These are phyloP conservation scores for Eupithecia vulgata DNA, from an alignment of 2,888 invertebrate species.

Conservation along the genomic window DNA sequence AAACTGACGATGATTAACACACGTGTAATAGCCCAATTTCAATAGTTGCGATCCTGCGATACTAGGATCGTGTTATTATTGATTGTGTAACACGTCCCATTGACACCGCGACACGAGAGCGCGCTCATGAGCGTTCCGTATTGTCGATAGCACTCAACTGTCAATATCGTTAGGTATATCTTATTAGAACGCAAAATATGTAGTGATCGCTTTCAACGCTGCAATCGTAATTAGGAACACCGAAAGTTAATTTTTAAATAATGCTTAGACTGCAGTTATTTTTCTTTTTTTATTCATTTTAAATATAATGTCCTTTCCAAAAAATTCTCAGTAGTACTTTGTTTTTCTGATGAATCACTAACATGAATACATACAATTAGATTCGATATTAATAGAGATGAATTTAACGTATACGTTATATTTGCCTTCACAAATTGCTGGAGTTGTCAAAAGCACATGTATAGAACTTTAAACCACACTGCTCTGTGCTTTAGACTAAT, in stretches of 20 bases:
- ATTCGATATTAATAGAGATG: slow-evolving; percentile 3
- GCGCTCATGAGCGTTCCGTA: too few species aligned
- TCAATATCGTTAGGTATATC: too few species aligned
- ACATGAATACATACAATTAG: background rate
- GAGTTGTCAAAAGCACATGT: slow-evolving; percentile 30
- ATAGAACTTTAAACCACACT: slow-evolving; percentile 24
- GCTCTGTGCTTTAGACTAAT: background rate
- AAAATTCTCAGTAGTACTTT: background rate
- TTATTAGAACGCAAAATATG: too few species aligned
- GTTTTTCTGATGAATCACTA: background rate
- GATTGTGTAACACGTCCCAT: too few species aligned
- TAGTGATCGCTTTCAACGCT: too few species aligned
- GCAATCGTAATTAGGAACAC: too few species aligned
- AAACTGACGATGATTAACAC: too few species aligned
- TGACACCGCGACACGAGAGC: too few species aligned
- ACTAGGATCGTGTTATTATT: too few species aligned
- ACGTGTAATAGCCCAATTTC: too few species aligned
- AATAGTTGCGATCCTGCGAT: too few species aligned
- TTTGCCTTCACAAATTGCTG: slow-evolving; percentile 32
- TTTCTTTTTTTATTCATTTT: background rate
- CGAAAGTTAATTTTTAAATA: background rate
- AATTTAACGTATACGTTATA: background rate
- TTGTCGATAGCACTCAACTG: too few species aligned
- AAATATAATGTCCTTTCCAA: background rate
- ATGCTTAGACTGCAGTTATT: background rate